phyloP scores from a whole-genome alignment of 2,888 invertebrate species.

The Platycnemis pennipes region DNA sequence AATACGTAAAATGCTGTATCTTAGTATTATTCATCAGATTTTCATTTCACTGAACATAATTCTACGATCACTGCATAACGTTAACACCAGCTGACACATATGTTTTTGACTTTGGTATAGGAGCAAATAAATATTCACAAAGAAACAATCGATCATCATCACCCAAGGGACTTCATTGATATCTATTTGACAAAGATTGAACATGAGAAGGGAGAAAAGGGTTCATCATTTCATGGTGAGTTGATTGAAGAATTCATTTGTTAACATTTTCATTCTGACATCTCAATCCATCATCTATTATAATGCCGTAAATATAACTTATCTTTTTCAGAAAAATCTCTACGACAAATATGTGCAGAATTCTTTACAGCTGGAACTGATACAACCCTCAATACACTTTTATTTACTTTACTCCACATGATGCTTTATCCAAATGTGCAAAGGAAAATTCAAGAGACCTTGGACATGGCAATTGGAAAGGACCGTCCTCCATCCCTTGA shows the following conservation, averaged over 20 bases:
- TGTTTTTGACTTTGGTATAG: not conserved
- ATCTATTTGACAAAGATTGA: conserved; percentile 11
- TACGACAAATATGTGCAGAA: conserved; percentile 17
- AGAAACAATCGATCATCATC: conserved; percentile 10
- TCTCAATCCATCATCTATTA: too few species aligned
- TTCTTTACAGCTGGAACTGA: conserved; percentile 17
- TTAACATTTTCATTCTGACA: too few species aligned
- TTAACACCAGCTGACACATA: not conserved
- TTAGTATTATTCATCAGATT: too few species aligned
- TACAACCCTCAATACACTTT: conserved; percentile 13
- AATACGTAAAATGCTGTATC: too few species aligned
- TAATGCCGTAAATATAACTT: not conserved
- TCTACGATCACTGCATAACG: too few species aligned
- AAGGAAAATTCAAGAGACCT: conserved; percentile 36
- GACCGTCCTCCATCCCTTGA: not conserved
- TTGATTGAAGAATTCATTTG: not conserved
- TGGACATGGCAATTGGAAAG: not conserved
- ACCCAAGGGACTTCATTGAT: conserved; percentile 24
- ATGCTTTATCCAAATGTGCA: not conserved
- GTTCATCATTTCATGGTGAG: conserved; percentile 30
- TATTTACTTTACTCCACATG: not conserved
- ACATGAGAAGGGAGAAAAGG: not conserved
- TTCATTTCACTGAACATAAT: too few species aligned
- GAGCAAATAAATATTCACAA: not conserved
- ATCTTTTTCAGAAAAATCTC: not conserved